Conservation (phyloP, 92 coral and sea anemone species). For the Phenganax stokvisi region DNA sequence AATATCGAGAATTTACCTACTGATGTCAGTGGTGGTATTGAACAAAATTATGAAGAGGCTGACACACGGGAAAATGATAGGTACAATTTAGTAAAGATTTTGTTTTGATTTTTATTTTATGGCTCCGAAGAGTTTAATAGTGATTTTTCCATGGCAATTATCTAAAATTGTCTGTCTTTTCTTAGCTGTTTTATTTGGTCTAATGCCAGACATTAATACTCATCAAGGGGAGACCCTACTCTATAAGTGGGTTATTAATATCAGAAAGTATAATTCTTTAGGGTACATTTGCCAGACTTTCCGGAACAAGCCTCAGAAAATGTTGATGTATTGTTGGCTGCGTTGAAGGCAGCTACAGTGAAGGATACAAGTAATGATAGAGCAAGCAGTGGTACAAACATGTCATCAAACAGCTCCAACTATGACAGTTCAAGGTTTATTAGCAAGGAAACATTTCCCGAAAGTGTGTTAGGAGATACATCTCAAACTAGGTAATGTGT, state of each 20-base stretch:
- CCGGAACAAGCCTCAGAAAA: conserved; percentile 34
- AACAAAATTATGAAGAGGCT: neutral
- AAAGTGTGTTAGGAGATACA: conserved; percentile 26
- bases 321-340: conserved; percentile 27
- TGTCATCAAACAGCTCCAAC: conserved; percentile 26
- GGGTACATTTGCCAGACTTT: conserved; percentile 17
- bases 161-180: no score
- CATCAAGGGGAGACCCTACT: neutral
- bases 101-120: no score
- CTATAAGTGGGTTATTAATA: neutral
- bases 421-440: conserved; percentile 26
- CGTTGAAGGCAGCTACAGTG: conserved; percentile 32
- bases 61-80: neutral
- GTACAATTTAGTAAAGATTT: neutral
- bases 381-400: conserved; percentile 11
- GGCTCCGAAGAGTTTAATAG: no score
- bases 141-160: no score
- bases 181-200: no score
- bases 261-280: neutral
- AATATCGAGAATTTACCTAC: conserved; percentile 2
- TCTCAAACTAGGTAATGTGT: neutral
- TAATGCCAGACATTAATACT: no score
- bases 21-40: neutral
- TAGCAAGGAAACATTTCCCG: conserved; percentile 33
- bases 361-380: conserved; percentile 19